Conservation (phyloP, 92 coral and sea anemone species). For the Paramuricea clavata region DNA sequence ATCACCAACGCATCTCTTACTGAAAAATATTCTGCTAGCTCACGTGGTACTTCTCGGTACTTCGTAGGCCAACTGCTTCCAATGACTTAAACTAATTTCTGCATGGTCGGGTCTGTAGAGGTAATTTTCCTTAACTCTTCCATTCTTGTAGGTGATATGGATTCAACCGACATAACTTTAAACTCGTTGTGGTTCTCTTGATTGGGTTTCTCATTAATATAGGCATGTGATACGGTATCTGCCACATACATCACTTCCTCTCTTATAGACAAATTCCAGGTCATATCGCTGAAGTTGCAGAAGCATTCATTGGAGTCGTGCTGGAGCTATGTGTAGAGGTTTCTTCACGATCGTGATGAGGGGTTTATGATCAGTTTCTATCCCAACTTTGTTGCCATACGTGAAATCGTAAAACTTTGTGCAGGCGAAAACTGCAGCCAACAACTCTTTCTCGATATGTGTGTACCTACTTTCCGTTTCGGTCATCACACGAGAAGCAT, state of each 20-base stretch:
- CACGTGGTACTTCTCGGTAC: constrained; percentile 21
- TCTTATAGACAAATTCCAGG: constrained; percentile 46
- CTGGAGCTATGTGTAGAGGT: constrained; percentile 47
- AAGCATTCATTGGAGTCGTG: constrained; percentile 49
- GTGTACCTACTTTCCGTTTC: constrained; percentile 50
- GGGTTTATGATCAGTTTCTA: constrained; percentile 68
- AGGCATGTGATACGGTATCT: constrained; percentile 51
- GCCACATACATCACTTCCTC: constrained; percentile 30
- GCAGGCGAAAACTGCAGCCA: constrained; percentile 48
- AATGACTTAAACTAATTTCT: constrained; percentile 29
- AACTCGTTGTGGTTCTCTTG: constrained; percentile 19
- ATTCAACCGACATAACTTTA: constrained; percentile 26
- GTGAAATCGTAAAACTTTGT: constrained; percentile 37
- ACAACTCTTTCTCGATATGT: constrained; percentile 52
- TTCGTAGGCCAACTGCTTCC: constrained; percentile 42
- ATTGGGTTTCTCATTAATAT: constrained; percentile 29
- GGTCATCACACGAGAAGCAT: constrained; percentile 46
- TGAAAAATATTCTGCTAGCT: constrained; percentile 43
- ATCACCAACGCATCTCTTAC: constrained; percentile 44
- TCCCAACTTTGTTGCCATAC: constrained; percentile 49
- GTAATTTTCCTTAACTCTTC: constrained; percentile 45
- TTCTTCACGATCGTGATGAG: constrained; percentile 49
- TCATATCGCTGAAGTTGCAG: constrained; percentile 47
- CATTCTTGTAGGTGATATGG: constrained; percentile 50
- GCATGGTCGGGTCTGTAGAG: constrained; percentile 50